phyloP scores from a whole-genome alignment of 1,140 invertebrate genomes.

The Latrodectus geometricus region DNA sequence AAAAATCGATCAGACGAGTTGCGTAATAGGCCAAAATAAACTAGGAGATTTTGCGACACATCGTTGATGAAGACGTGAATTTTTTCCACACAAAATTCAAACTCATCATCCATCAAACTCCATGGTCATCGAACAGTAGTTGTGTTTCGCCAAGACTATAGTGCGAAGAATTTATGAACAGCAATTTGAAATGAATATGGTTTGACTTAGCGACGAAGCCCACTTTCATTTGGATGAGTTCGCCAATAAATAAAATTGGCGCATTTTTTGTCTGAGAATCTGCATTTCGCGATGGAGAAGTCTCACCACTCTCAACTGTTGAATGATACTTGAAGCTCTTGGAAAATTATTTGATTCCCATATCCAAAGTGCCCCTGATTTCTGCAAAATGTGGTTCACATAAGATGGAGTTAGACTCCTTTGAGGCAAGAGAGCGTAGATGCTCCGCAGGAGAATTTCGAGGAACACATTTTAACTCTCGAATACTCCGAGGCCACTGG shows the following conservation, averaged over 20 bases:
- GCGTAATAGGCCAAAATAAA: background rate
- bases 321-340: background rate
- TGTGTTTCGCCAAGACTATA: background rate
- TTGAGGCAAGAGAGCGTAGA: background rate
- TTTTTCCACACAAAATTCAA: background rate
- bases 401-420: background rate
- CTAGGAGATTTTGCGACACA: background rate
- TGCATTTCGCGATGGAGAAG: background rate
- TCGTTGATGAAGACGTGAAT: background rate
- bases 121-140: background rate
- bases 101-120: background rate
- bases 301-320: background rate
- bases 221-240: background rate
- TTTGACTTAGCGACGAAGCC: background rate
- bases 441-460: background rate
- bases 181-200: background rate
- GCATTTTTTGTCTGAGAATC: background rate
- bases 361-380: background rate
- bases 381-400: background rate
- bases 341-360: background rate
- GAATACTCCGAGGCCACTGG: background rate
- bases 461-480: background rate
- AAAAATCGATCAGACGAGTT: no score
- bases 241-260: background rate
- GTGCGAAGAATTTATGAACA: background rate